Conservation (phyloP, 2,888 invertebrate species). For the Xylota segnis region DNA sequence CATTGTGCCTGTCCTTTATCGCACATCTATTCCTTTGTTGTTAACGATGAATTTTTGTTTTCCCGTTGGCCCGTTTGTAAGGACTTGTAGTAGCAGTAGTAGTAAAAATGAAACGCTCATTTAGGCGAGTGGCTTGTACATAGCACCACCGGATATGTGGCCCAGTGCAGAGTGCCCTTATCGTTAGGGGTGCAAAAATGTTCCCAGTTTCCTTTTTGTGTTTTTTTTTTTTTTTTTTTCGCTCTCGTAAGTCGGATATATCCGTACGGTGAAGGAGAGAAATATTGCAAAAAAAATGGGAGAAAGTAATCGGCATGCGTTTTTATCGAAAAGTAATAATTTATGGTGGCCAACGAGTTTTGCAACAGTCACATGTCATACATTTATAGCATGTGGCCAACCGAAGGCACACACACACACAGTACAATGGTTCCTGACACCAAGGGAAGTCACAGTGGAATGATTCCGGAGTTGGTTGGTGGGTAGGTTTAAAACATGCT, state of each 20-base stretch:
- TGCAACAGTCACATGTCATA: conserved; percentile 66
- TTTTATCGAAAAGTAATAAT: conserved; percentile 75
- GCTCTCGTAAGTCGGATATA: conserved; percentile 51
- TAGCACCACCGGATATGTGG: conserved; percentile 29
- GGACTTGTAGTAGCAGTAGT: conserved; percentile 36
- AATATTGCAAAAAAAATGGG: conserved; percentile 29
- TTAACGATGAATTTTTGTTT: conserved; percentile 54
- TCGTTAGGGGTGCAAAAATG: conserved; percentile 71
- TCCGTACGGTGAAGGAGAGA: conserved; percentile 48
- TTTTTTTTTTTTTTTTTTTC: conserved; percentile 33
- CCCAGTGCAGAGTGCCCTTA: conserved; percentile 55
- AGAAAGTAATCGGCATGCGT: conserved; percentile 68
- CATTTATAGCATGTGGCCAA: conserved; percentile 61
- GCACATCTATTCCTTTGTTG: conserved; percentile 71
- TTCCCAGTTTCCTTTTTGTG: conserved; percentile 30
- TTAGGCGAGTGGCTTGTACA: conserved; percentile 59
- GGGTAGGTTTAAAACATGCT: background rate
- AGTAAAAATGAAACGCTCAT: conserved; percentile 53
- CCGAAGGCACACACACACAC: conserved; percentile 21
- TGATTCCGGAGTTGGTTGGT: background rate
- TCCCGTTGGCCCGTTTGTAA: conserved; percentile 40
- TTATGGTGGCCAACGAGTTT: conserved; percentile 60
- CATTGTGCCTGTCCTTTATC: conserved; percentile 70
- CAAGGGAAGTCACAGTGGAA: background rate
- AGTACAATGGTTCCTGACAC: background rate